Evolutionary conservation across 2,888 invertebrate species (phyloP).

Genomic region (Eretmocerus hayati): DNA sequence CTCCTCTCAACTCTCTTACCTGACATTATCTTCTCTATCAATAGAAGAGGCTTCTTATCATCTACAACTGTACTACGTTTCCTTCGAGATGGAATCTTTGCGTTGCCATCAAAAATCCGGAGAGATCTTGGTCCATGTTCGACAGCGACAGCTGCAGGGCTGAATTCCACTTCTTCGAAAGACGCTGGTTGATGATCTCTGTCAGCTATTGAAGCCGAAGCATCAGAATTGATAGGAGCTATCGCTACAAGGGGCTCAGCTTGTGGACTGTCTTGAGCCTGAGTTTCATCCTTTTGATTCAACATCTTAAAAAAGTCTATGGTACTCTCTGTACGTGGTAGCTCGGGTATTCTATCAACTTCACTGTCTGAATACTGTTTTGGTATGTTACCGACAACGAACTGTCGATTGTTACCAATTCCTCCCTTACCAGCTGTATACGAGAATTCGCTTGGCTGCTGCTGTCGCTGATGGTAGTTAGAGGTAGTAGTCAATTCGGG

Average conservation of each 20-base stretch:
- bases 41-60: background rate
- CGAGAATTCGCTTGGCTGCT: conserved; percentile 23
- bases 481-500: conserved; percentile 35
- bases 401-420: conserved; percentile 46
- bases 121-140: conserved; percentile 47
- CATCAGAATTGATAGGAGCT: conserved; percentile 3
- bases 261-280: conserved; percentile 1
- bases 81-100: background rate
- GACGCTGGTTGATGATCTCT: conserved; percentile 22
- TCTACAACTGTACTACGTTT: conserved; percentile 11
- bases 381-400: conserved; percentile 61
- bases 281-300: conserved; percentile 1
- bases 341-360: conserved; percentile 6
- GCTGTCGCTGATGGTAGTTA: conserved; percentile 32
- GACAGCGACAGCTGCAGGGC: conserved; percentile 40
- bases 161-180: conserved; percentile 39
- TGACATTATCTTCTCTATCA: conserved; percentile 1
- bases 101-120: background rate
- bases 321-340: background rate
- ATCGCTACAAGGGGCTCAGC: background rate
- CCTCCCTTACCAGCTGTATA: conserved; percentile 18
- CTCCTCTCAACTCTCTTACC: conserved; percentile 21
- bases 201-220: conserved; percentile 9
- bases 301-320: background rate
- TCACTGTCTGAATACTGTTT: conserved; percentile 47